Evolutionary conservation across 2,797 vertebrate species (phyloP).

Genomic region (Poliocrania exsul): DNA sequence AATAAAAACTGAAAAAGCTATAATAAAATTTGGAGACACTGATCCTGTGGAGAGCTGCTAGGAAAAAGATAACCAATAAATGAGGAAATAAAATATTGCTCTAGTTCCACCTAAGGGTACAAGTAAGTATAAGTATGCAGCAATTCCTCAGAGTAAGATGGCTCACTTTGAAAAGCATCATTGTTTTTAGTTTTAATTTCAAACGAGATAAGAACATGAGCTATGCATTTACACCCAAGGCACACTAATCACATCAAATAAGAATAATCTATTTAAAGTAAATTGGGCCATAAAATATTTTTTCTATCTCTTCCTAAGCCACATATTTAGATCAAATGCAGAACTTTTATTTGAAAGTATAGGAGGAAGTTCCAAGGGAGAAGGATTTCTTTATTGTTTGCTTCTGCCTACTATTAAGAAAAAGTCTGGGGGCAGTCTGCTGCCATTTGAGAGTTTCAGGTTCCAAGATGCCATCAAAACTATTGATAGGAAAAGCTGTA

Average conservation of each 20-base stretch:
- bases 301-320: neutral
- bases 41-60: neutral
- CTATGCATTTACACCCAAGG: neutral
- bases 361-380: neutral
- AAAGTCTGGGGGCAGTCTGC: neutral
- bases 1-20: neutral
- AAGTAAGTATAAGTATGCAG: neutral
- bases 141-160: neutral
- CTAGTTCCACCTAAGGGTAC: neutral
- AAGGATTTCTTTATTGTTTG: neutral
- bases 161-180: neutral
- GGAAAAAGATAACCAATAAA: neutral
- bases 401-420: neutral
- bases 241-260: neutral
- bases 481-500: neutral
- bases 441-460: neutral
- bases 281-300: neutral
- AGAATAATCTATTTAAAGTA: neutral
- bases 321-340: neutral
- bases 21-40: neutral
- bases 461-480: neutral
- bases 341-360: neutral
- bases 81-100: conserved; percentile 33
- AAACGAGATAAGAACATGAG: neutral
- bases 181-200: neutral